A percentile compares a stretch with the other conserved stretches of the same genome.
These are phyloP conservation scores for Nothobranchius furzeri DNA, from an alignment of 2,113 vertebrate genomes.

Conservation along the genomic window DNA sequence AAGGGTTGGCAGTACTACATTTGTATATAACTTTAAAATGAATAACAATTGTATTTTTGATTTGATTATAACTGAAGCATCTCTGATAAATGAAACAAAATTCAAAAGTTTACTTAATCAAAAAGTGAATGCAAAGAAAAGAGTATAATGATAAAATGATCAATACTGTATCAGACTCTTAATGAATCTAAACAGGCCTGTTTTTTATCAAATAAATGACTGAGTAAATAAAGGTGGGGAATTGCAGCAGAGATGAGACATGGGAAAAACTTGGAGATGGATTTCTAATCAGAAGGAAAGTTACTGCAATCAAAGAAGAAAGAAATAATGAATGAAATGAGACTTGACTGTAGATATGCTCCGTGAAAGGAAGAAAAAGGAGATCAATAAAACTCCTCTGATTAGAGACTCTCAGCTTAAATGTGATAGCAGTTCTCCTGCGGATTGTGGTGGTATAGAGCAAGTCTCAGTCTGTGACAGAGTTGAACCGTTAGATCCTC, in stretches of 20 bases:
- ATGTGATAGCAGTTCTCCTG: constrained; percentile 33
- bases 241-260: neutral
- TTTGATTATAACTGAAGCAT: no score
- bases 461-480: constrained; percentile 23
- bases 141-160: neutral
- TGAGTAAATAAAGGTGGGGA: neutral
- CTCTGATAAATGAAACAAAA: no score
- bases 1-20: no score
- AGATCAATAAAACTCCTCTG: constrained; percentile 52
- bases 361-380: constrained; percentile 28
- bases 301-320: constrained; percentile 28
- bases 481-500: constrained; percentile 50
- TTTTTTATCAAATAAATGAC: neutral
- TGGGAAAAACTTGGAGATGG: constrained; percentile 15
- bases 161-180: neutral
- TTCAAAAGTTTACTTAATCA: no score
- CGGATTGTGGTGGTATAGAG: constrained; percentile 33
- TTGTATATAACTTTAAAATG: no score
- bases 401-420: constrained; percentile 50
- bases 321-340: constrained; percentile 43
- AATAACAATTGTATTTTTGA: no score
- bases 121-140: no score
- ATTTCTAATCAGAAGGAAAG: constrained; percentile 31
- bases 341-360: constrained; percentile 26
- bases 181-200: neutral